These are phyloP conservation scores for Pterostichus niger DNA, from an alignment of 2,888 invertebrate genomes.

Conservation along the genomic window DNA sequence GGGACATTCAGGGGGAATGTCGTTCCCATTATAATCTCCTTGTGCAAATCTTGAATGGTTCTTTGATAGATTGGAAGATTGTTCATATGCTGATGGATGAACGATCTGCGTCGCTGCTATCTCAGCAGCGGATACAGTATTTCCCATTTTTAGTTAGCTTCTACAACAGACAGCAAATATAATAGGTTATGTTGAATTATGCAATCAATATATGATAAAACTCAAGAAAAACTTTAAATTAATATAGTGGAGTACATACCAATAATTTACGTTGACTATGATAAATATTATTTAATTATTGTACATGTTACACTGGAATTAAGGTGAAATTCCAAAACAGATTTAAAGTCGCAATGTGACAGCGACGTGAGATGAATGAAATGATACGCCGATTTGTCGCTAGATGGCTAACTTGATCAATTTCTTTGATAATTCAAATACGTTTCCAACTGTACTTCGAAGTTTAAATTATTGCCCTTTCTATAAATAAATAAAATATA, in stretches of 20 bases:
- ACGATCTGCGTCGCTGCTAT: constrained; percentile 79
- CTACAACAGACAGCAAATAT: background rate
- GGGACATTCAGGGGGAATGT: constrained; percentile 90
- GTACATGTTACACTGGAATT: constrained; percentile 29
- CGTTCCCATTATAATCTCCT: constrained; percentile 70
- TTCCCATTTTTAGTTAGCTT: constrained; percentile 79
- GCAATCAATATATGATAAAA: constrained; percentile 46
- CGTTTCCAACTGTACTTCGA: background rate
- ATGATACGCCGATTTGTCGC: background rate
- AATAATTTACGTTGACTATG: background rate
- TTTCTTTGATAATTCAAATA: background rate
- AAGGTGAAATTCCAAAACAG: constrained; percentile 1
- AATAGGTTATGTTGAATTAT: constrained; percentile 65
- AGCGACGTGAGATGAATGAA: background rate
- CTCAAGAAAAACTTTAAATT: background rate
- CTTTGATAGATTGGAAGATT: constrained; percentile 54
- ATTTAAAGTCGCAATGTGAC: constrained; percentile 6
- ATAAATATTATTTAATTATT: background rate
- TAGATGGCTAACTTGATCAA: background rate
- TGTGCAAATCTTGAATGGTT: constrained; percentile 65
- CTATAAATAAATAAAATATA: no score
- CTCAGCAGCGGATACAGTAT: constrained; percentile 80
- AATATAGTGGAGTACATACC: background rate
- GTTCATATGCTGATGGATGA: constrained; percentile 72
- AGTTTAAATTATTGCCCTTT: background rate